Conservation (phyloP, 2,888 invertebrate species). For the Agrypnus murinus region DNA sequence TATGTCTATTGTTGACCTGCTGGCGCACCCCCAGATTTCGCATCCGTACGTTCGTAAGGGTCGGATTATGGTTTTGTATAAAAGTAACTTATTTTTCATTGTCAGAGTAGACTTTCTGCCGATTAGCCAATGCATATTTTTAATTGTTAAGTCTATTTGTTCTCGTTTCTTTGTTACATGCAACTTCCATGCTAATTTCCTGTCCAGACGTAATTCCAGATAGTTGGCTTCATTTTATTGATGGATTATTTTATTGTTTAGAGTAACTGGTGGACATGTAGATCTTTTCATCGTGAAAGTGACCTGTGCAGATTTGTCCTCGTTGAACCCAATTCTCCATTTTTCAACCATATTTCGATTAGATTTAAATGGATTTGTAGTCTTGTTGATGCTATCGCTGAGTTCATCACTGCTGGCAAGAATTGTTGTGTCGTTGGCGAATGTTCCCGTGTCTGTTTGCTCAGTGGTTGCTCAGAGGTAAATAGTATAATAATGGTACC, state of each 20-base stretch:
- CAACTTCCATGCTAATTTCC: background rate
- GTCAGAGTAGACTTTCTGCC: conserved; percentile 43
- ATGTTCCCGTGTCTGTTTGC: too few species aligned
- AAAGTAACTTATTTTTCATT: conserved; percentile 40
- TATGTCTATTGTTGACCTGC: background rate
- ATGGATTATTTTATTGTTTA: conserved; percentile 3
- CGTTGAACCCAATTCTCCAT: conserved; percentile 1
- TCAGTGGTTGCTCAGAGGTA: too few species aligned
- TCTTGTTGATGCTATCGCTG: too few species aligned
- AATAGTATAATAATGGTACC: too few species aligned
- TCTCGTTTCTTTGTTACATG: conserved; percentile 36
- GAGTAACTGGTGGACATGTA: background rate
- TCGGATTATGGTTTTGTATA: conserved; percentile 45
- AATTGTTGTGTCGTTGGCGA: too few species aligned
- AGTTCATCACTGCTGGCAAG: too few species aligned
- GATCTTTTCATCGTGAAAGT: conserved; percentile 1
- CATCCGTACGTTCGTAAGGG: conserved; percentile 48
- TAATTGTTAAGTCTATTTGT: conserved; percentile 39
- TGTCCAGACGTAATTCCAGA: background rate
- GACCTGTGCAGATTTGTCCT: background rate
- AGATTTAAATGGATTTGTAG: too few species aligned
- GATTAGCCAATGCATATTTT: conserved; percentile 44
- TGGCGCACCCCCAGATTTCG: conserved; percentile 45
- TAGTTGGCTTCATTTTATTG: background rate
- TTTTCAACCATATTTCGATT: too few species aligned